Base-by-base conservation (phyloP, 2,888 invertebrate species). In the Myopa tessellatipennis region DNA sequence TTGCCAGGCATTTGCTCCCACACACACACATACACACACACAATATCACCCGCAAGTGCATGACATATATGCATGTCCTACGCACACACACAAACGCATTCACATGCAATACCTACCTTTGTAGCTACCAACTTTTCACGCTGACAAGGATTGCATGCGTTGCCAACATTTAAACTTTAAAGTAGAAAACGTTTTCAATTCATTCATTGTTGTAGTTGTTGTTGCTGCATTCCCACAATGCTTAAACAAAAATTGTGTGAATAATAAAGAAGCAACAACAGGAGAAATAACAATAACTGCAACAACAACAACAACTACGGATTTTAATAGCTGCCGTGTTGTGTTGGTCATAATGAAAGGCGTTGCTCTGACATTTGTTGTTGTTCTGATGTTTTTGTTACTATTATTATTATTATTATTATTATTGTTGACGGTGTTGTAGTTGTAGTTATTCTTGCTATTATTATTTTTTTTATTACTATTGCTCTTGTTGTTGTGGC, bases 351-450 rank as follows among this genome's bases (percentile, higher is more conserved):
- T 78, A 79, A 79, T 77, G 74, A 76, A 73, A 77, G 77, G 58
- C 63, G 69, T 77, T 76, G 8, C 34, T 77, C 79, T 80, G 80
- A 79, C 79, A 79, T 78, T 78, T 78, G 78, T 78, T 79, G 72
- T 55, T 79, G 77, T 79, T 78, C 69, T 69, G 60, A 76, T 74
- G 77, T 78, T 63, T 52, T 70, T 77, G 74, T 76, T 79, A 60
- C 61, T 75, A 36, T 68, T 45, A 38, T 18, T 69, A 16, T 60
- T 36, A 45, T 77, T 79, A 58, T 58, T 74, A 36, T 67, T 45
- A 18, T 18, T 76, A 12, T 60, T 55, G 55, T 16, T 65, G 18
- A 36, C 60, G 40, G n/a, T 45, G 40, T 74, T 63, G 65, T 63
- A 52, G 16, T 52, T 36, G 38, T 38, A 34, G 65, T 63, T 58